A percentile compares a stretch with the other conserved stretches of the same genome.
These are phyloP conservation scores for Lithobates pipiens DNA, from an alignment of 2,797 vertebrate species.

Conservation along the genomic window DNA sequence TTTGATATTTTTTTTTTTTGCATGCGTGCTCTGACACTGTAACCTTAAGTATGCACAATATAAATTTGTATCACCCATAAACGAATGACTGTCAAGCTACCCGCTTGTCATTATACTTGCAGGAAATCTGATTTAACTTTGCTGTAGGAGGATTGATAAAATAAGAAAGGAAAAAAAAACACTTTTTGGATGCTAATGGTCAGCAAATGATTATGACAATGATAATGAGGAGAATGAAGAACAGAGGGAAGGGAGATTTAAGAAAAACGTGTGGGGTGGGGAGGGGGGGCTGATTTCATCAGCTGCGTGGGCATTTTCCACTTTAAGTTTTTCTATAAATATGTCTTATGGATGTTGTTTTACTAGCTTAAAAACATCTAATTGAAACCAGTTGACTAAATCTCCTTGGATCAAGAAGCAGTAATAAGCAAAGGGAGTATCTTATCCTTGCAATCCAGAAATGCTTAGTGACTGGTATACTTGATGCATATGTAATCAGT, in stretches of 20 bases:
- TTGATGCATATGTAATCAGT: slow-evolving; percentile 70
- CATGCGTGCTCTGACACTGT: slow-evolving; percentile 71
- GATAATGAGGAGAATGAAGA: slow-evolving; percentile 31
- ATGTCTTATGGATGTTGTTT: slow-evolving; percentile 77
- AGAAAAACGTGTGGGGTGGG: neutral
- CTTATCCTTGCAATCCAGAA: slow-evolving; percentile 77
- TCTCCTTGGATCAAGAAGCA: slow-evolving; percentile 78
- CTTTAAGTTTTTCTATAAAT: slow-evolving; percentile 79
- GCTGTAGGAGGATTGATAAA: slow-evolving; percentile 72
- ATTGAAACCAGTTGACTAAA: slow-evolving; percentile 83
- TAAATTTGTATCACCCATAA: slow-evolving; percentile 74
- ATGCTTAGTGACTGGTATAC: slow-evolving; percentile 69
- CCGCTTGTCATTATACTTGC: slow-evolving; percentile 70
- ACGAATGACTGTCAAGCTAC: slow-evolving; percentile 68
- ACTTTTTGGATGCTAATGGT: slow-evolving; percentile 70
- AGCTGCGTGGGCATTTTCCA: slow-evolving; percentile 70
- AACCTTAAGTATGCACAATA: slow-evolving; percentile 70
- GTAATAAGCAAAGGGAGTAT: slow-evolving; percentile 76
- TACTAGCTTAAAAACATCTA: slow-evolving; percentile 80
- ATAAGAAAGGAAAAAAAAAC: slow-evolving; percentile 60
- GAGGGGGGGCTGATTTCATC: slow-evolving; percentile 65
- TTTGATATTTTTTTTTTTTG: slow-evolving; percentile 71
- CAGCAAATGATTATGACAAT: slow-evolving; percentile 65
- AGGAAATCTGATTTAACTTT: slow-evolving; percentile 75
- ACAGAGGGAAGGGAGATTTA: slow-evolving; percentile 50